These are phyloP conservation scores for Aquatica leii DNA, from an alignment of 2,888 invertebrate genomes.

Conservation along the genomic window DNA sequence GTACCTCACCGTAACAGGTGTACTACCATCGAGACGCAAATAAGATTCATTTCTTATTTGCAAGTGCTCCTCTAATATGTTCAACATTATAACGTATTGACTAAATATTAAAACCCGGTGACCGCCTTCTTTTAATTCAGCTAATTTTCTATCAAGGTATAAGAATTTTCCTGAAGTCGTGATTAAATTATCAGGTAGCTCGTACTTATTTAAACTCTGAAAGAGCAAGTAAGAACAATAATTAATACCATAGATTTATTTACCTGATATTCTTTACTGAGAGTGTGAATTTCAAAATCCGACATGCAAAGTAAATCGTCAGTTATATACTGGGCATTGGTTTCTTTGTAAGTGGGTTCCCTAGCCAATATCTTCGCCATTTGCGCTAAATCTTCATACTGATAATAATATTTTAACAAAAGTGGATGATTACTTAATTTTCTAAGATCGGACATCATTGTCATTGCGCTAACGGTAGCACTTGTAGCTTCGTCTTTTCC, in stretches of 20 bases:
- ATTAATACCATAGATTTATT: constrained; percentile 41
- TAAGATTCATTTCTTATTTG: constrained; percentile 76
- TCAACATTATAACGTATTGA: constrained; percentile 95
- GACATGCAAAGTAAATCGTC: constrained; percentile 90
- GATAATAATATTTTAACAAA: constrained; percentile 78
- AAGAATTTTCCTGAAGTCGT: constrained; percentile 87
- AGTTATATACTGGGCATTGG: constrained; percentile 78
- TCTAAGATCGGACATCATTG: constrained; percentile 92
- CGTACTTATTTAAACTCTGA: constrained; percentile 69
- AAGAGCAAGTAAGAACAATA: constrained; percentile 33
- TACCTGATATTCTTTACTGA: constrained; percentile 74
- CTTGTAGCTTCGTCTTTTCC: constrained; percentile 64
- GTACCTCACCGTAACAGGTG: constrained; percentile 81
- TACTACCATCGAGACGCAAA: constrained; percentile 88
- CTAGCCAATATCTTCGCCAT: constrained; percentile 76
- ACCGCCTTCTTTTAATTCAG: constrained; percentile 74
- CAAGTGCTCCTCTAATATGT: constrained; percentile 90
- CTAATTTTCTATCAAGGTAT: constrained; percentile 80
- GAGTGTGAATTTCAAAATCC: constrained; percentile 89
- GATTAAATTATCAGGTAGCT: constrained; percentile 75
- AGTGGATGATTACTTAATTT: constrained; percentile 95
- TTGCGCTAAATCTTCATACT: constrained; percentile 67
- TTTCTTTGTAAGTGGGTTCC: constrained; percentile 77
- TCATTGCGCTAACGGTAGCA: constrained; percentile 71
- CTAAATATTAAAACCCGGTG: constrained; percentile 93